Conservation (phyloP, 2,113 vertebrate genomes). For the Grantiella picta region DNA sequence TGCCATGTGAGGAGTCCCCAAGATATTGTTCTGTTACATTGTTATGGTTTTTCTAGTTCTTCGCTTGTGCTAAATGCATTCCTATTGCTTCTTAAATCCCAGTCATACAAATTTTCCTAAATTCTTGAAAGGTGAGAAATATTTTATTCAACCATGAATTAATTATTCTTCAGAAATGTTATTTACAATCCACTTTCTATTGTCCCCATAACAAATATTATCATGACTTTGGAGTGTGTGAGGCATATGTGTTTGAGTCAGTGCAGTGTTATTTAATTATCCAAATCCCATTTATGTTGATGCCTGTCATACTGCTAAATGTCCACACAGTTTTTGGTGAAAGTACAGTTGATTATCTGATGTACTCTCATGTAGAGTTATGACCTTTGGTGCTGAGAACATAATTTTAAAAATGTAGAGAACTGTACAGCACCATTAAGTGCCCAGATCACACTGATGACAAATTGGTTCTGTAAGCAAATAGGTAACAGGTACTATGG, state of each 20-base stretch:
- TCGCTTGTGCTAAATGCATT: not conserved
- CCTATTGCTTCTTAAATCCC: not conserved
- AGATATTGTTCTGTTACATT: not conserved
- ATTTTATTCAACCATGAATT: not conserved
- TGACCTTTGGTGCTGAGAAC: not conserved
- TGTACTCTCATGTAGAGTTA: not conserved
- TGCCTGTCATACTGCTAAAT: not conserved
- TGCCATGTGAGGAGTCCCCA: rapidly evolving
- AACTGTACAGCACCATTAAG: not conserved
- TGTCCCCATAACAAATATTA: not conserved
- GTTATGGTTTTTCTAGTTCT: not conserved
- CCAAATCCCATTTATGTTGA: not conserved
- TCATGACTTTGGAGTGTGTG: not conserved
- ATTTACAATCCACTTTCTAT: not conserved
- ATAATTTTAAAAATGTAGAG: not conserved
- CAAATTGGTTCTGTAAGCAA: not conserved
- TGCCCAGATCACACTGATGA: not conserved
- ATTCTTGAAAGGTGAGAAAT: not conserved
- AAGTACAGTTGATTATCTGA: not conserved
- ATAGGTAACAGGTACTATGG: not conserved
- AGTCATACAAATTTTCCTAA: not conserved
- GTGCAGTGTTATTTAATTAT: not conserved
- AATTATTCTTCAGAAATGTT: not conserved
- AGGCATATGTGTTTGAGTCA: not conserved
- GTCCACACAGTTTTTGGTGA: not conserved